Percentiles rank a stretch among this genome's conserved stretches.
Conservation (phyloP, 2,888 invertebrate species). For the Andrena fulva region DNA sequence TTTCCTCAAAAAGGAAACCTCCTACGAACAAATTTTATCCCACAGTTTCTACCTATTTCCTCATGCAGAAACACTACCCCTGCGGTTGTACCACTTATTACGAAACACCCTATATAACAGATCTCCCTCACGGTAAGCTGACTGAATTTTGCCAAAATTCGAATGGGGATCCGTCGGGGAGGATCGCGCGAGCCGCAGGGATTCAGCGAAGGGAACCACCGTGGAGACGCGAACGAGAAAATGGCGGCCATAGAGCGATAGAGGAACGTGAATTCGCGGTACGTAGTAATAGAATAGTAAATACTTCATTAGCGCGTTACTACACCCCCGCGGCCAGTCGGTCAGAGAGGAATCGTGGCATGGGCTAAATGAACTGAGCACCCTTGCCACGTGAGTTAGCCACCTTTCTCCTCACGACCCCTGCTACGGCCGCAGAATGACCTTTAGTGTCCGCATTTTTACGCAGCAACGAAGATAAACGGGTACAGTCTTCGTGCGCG, state of each 20-base stretch:
- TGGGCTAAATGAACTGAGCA: slow-evolving; percentile 56
- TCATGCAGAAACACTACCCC: no score
- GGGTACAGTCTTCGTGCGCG: neutral
- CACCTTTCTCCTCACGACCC: slow-evolving; percentile 27
- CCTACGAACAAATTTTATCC: no score
- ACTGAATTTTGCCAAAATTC: slow-evolving; percentile 1
- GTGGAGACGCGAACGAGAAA: slow-evolving; percentile 15
- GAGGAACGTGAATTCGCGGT: slow-evolving; percentile 44
- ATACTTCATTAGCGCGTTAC: slow-evolving; percentile 78
- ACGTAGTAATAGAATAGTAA: slow-evolving; percentile 79
- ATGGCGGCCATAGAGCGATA: slow-evolving; percentile 1
- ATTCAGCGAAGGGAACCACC: slow-evolving; percentile 7
- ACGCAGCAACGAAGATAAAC: neutral
- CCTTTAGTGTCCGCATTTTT: neutral
- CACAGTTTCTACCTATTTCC: no score
- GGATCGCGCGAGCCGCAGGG: slow-evolving; percentile 5
- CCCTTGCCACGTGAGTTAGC: slow-evolving; percentile 22
- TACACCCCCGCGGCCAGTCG: slow-evolving; percentile 70
- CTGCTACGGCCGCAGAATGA: neutral
- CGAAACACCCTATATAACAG: no score
- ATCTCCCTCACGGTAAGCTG: neutral
- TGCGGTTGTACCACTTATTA: no score
- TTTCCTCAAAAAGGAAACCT: no score
- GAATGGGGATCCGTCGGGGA: neutral
- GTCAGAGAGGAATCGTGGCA: slow-evolving; percentile 57